Evolutionary conservation across 2,113 vertebrate species (phyloP), one percentile per base, ranked within the genome.

Genomic region (Muscicapa adusta): DNA sequence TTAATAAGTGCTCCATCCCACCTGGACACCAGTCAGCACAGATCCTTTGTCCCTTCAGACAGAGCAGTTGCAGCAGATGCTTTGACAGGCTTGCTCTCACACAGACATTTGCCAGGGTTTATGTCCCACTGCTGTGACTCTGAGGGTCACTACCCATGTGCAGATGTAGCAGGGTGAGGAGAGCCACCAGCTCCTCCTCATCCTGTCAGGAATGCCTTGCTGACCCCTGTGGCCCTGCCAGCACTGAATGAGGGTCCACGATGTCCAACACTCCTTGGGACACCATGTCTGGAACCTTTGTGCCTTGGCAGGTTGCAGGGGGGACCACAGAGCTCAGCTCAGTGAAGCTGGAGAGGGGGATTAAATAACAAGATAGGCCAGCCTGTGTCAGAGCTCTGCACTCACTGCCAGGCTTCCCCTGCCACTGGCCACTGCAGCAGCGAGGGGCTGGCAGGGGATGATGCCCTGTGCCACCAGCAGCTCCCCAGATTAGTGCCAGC

Each of bases 131-230:
- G 3, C 71, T 28, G 56, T 14, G 47, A 56, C 38, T 51, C 51
- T 0, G 1, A 42, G 61, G 65, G 36, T 25, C n/a, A 8, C 10
- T 13, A 15, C 25, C 20, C 43, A 20, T 4, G 16, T 5, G 54
- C 3, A 24, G 48, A 20, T 18, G 54, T 47, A 62, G 7, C 8
- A 18, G 73, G 8, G 9, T 0, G 3, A 58, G 57, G n/a, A 66
- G 31, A 86, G 19, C 29, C 0, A 0, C 33, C 12, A 1, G 25
- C 51, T 40, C 29, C 25, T 58, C 10, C 62, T 33, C 22, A 0
- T 20, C 61, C 66, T 50, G 43, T 60, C 14, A 2, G 8, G 48
- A 42, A 42, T 34, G 28, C 56, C 23, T n/a, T 6, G 25, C 42
- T 25, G 66, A 78, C 6, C n/a, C 17, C 3, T 4, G 4, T 5